These are phyloP conservation scores for Argyresthia albistria DNA, from an alignment of 2,888 invertebrate species.

Conservation along the genomic window DNA sequence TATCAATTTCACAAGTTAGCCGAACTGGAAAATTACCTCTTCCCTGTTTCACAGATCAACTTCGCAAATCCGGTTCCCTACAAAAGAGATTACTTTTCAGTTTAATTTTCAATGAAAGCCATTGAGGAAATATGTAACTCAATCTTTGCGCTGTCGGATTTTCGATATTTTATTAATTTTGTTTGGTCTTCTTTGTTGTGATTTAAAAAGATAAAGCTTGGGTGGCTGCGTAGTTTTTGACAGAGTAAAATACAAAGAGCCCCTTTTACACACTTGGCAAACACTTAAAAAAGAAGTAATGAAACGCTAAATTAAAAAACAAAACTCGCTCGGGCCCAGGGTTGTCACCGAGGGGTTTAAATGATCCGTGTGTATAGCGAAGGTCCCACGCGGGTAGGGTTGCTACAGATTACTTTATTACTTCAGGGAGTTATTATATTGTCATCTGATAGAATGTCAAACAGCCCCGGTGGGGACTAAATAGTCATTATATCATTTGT, in stretches of 20 bases:
- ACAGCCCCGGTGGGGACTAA: background rate
- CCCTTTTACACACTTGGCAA: too few relatives aligned
- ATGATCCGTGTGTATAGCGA: conserved; percentile 5
- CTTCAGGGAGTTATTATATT: background rate
- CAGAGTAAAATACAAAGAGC: too few relatives aligned
- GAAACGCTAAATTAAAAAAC: background rate
- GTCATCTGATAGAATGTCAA: background rate
- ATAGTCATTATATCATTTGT: background rate
- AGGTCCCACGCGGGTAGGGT: conserved; percentile 33
- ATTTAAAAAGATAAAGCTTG: too few relatives aligned
- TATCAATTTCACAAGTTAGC: background rate
- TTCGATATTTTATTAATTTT: too few relatives aligned
- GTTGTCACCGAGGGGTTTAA: background rate
- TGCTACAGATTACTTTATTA: conserved; percentile 24
- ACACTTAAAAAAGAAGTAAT: background rate
- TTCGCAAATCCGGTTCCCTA: background rate
- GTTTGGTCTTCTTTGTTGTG: too few relatives aligned
- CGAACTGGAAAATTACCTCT: background rate
- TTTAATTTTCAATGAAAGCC: background rate
- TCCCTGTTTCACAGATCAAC: background rate
- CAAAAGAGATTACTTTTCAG: background rate
- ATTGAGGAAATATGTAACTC: background rate
- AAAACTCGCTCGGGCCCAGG: background rate
- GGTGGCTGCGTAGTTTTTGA: too few relatives aligned
- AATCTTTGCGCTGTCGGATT: too few relatives aligned